phyloP scores from a whole-genome alignment of 2,888 invertebrate genomes.

The Nebria brevicollis region DNA sequence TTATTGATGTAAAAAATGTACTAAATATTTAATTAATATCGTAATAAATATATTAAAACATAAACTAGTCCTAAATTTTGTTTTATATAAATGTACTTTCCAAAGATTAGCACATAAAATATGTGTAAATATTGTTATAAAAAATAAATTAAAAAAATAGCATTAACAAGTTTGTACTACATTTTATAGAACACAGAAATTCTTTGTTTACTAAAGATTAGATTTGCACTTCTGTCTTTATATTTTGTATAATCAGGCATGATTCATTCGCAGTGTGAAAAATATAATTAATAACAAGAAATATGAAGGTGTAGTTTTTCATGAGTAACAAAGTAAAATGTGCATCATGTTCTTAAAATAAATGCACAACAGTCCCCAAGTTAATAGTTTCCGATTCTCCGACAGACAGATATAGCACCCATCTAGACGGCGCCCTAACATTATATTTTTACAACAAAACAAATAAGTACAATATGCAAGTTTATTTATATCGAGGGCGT shows the following conservation, averaged over 20 bases:
- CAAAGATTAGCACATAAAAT: not conserved
- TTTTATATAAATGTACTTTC: not conserved
- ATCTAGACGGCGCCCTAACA: not conserved
- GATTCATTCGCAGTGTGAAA: slow-evolving; percentile 21
- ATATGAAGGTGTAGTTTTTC: slow-evolving; percentile 1
- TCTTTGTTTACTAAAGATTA: not conserved
- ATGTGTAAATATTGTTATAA: not conserved
- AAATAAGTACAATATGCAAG: slow-evolving; percentile 10
- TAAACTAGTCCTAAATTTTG: not conserved
- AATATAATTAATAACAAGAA: not conserved
- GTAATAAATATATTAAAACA: not conserved
- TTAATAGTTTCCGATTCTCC: not conserved
- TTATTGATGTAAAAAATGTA: not conserved
- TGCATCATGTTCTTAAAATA: slow-evolving; percentile 31
- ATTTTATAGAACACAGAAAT: not conserved
- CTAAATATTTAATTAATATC: not conserved
- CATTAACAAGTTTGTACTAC: no score
- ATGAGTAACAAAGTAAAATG: slow-evolving; percentile 26
- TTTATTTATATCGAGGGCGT: slow-evolving; percentile 43
- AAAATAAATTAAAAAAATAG: no score
- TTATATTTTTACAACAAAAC: slow-evolving; percentile 20
- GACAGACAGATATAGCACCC: slow-evolving; percentile 17
- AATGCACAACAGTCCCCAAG: not conserved
- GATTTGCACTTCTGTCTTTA: not conserved
- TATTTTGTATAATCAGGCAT: not conserved